Conservation (phyloP, 1,140 invertebrate species). For the Drosophila auraria region DNA sequence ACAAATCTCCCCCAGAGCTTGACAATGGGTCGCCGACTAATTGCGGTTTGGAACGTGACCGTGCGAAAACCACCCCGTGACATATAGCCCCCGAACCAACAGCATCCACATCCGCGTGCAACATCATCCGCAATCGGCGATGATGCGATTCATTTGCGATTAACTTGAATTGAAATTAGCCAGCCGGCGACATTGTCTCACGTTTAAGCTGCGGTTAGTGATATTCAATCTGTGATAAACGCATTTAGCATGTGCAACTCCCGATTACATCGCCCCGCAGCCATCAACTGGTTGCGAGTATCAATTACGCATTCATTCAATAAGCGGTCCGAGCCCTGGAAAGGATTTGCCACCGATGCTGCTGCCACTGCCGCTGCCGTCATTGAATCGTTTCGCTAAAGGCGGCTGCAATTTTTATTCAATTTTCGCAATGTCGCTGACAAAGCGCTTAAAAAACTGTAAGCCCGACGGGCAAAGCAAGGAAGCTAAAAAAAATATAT, state of each 20-base stretch:
- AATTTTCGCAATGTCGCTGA: slow-evolving; percentile 58
- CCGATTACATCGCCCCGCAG: slow-evolving; percentile 31
- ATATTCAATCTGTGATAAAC: slow-evolving; percentile 48
- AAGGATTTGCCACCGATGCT: slow-evolving; percentile 57
- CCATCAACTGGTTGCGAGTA: slow-evolving; percentile 60
- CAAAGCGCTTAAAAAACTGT: slow-evolving; percentile 59
- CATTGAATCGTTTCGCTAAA: slow-evolving; percentile 43
- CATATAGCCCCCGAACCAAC: slow-evolving; percentile 2
- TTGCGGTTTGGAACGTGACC: slow-evolving; percentile 77
- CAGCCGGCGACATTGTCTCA: slow-evolving; percentile 44
- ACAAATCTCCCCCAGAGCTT: slow-evolving; percentile 34
- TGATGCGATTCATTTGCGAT: slow-evolving; percentile 60
- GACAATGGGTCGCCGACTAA: slow-evolving; percentile 70
- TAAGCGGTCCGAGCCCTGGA: slow-evolving; percentile 37
- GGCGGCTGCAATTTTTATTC: slow-evolving; percentile 72
- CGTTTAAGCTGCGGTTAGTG: slow-evolving; percentile 32
- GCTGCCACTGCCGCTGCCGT: slow-evolving; percentile 16
- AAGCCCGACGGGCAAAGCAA: slow-evolving; percentile 9
- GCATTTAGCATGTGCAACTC: not conserved
- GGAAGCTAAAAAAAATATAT: not conserved
- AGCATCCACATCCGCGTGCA: slow-evolving; percentile 20
- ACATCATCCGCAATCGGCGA: slow-evolving; percentile 35
- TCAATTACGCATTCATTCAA: slow-evolving; percentile 78
- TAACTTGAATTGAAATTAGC: slow-evolving; percentile 77
- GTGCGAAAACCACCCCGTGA: slow-evolving; percentile 5